These are phyloP conservation scores for Pseudomugil tenellus DNA, from an alignment of 2,797 vertebrate genomes.

Conservation along the genomic window DNA sequence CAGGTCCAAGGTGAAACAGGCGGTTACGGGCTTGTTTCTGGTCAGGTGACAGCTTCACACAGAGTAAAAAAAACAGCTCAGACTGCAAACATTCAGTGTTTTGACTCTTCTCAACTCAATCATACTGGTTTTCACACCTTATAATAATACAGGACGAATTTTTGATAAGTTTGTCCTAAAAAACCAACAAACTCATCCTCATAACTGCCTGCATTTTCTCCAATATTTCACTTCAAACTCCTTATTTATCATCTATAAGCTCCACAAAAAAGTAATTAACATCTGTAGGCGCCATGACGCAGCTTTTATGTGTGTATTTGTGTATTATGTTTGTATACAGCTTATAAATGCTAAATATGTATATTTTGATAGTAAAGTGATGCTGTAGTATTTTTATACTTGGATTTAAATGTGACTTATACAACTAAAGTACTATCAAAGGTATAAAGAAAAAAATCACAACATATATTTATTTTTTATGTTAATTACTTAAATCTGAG, in stretches of 20 bases:
- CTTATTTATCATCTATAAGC: conserved; percentile 14
- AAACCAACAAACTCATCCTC: background rate
- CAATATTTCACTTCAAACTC: background rate
- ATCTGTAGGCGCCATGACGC: background rate
- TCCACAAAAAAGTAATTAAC: background rate
- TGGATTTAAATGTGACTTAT: background rate
- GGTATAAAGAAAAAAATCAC: background rate
- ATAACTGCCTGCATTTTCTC: background rate
- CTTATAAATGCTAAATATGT: conserved; percentile 4
- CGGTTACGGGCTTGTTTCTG: conserved; percentile 24
- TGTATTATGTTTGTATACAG: background rate
- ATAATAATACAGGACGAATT: background rate
- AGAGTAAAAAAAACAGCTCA: conserved; percentile 8
- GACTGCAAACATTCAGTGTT: conserved; percentile 20
- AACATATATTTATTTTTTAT: background rate
- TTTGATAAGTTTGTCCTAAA: background rate
- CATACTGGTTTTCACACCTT: background rate
- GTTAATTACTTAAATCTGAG: background rate
- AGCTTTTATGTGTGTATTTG: too few species aligned
- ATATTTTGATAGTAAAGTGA: background rate
- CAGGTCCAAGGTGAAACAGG: conserved; percentile 7
- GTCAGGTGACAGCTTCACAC: conserved; percentile 14
- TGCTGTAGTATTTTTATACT: background rate
- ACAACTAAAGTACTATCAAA: background rate
- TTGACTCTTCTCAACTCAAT: conserved; percentile 15